Percentiles rank a stretch among this genome's conserved stretches.
These are phyloP conservation scores for Synergus japonicus DNA, from an alignment of 2,888 invertebrate species.

Conservation along the genomic window DNA sequence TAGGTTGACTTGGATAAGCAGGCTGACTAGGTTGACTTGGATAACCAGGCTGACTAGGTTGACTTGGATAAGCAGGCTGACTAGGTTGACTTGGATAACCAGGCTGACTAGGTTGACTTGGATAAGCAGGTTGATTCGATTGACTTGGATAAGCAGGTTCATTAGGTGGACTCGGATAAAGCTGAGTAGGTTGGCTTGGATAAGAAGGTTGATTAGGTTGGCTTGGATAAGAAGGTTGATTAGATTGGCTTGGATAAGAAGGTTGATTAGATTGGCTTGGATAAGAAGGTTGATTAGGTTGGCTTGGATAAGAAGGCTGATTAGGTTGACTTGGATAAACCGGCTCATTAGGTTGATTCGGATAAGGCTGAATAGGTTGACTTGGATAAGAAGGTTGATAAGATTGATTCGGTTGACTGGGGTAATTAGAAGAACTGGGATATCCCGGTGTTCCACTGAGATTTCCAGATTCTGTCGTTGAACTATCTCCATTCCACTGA, in stretches of 20 bases:
- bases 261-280: slow-evolving; percentile 19
- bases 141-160: not conserved
- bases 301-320: not conserved
- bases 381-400: not conserved
- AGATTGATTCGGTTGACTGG: slow-evolving; percentile 20
- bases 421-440: slow-evolving; percentile 5
- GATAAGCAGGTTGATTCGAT: slow-evolving; percentile 42
- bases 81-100: slow-evolving; percentile 17
- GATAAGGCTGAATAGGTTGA: slow-evolving; percentile 27
- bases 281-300: not conserved
- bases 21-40: slow-evolving; percentile 34
- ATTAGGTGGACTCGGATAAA: no score
- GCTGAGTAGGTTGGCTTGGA: slow-evolving; percentile 6
- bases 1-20: slow-evolving; percentile 29
- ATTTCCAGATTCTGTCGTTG: not conserved
- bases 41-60: slow-evolving; percentile 15
- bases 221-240: slow-evolving; percentile 32
- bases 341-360: slow-evolving; percentile 19
- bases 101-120: slow-evolving; percentile 6
- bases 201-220: not conserved
- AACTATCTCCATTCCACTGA: slow-evolving; percentile 40
- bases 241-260: not conserved
- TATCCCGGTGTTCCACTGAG: not conserved
- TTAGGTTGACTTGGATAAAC: slow-evolving; percentile 22
- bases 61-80: not conserved